phyloP scores from a whole-genome alignment of 37 sponge, comb jelly and placozoan species.

The Eunapius fragilis region DNA sequence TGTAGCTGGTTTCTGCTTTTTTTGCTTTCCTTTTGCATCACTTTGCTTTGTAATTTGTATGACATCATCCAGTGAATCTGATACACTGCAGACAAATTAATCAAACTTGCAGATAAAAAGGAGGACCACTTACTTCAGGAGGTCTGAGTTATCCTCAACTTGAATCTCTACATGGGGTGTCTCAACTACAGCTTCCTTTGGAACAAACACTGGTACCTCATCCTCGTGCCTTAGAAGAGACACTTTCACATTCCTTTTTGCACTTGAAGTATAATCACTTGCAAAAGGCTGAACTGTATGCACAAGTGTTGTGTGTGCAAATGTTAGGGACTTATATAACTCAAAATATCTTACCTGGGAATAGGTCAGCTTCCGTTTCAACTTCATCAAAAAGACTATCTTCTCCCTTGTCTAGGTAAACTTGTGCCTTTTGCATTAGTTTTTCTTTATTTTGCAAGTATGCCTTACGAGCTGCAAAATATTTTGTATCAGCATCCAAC shows the following conservation, averaged over 20 bases:
- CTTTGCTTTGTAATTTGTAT: slow-evolving; percentile 24
- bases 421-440: not conserved
- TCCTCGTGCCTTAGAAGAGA: slow-evolving; percentile 41
- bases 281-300: not conserved
- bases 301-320: too few species aligned
- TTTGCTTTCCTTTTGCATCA: not conserved
- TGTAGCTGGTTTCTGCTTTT: not conserved
- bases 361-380: not conserved
- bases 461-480: slow-evolving; percentile 23
- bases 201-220: slow-evolving; percentile 5
- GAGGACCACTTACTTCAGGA: slow-evolving; percentile 44
- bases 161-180: not conserved
- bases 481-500: slow-evolving; percentile 45
- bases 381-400: not conserved
- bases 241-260: slow-evolving; percentile 38
- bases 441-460: slow-evolving; percentile 24
- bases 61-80: slow-evolving; percentile 61
- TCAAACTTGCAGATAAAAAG: not conserved
- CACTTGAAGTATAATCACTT: not conserved
- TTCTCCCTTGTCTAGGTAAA: not conserved
- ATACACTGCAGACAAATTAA: slow-evolving; percentile 19
- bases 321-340: too few species aligned
- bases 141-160: slow-evolving; percentile 57
- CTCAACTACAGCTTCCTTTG: slow-evolving; percentile 3
- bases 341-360: not conserved